Conservation (phyloP, 1,140 invertebrate species). For the Battus philenor region DNA sequence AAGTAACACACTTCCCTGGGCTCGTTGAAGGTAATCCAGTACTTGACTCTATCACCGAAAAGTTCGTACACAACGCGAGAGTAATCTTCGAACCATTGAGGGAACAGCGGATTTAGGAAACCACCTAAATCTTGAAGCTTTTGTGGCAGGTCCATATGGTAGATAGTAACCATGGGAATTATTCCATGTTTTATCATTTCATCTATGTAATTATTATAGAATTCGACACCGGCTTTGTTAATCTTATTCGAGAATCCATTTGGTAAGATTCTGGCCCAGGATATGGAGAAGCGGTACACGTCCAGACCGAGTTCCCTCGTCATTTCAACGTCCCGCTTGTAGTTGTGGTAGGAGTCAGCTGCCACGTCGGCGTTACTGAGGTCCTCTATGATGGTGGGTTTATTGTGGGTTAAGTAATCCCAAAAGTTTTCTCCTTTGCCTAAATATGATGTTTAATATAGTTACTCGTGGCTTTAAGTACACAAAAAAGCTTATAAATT, state of each 20-base stretch:
- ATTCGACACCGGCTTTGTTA: slow-evolving; percentile 68
- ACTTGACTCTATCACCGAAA: slow-evolving; percentile 66
- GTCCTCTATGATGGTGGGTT: slow-evolving; percentile 31
- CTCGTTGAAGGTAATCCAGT: slow-evolving; percentile 70
- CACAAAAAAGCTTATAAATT: too few relatives aligned
- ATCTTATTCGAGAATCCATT: slow-evolving; percentile 68
- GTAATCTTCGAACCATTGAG: slow-evolving; percentile 73
- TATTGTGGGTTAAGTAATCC: slow-evolving; percentile 54
- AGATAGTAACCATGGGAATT: slow-evolving; percentile 53
- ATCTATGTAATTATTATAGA: slow-evolving; percentile 78
- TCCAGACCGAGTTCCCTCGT: slow-evolving; percentile 47
- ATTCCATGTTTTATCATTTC: slow-evolving; percentile 48
- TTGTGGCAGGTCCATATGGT: slow-evolving; percentile 47
- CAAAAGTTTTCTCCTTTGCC: slow-evolving; percentile 76
- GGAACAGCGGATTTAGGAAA: slow-evolving; percentile 36
- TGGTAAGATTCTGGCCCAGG: slow-evolving; percentile 78
- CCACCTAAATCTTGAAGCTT: slow-evolving; percentile 44
- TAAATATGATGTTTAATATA: slow-evolving; percentile 21
- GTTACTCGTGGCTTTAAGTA: too few relatives aligned
- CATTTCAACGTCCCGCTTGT: slow-evolving; percentile 46
- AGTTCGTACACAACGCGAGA: slow-evolving; percentile 62
- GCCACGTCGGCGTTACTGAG: slow-evolving; percentile 36
- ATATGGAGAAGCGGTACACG: slow-evolving; percentile 78
- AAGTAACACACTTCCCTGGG: slow-evolving; percentile 47
- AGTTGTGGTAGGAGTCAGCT: slow-evolving; percentile 40